Evolutionary conservation across 2,888 invertebrate species (phyloP), one percentile per base, ranked within the genome.

Genomic region (Fabriciana adippe): DNA sequence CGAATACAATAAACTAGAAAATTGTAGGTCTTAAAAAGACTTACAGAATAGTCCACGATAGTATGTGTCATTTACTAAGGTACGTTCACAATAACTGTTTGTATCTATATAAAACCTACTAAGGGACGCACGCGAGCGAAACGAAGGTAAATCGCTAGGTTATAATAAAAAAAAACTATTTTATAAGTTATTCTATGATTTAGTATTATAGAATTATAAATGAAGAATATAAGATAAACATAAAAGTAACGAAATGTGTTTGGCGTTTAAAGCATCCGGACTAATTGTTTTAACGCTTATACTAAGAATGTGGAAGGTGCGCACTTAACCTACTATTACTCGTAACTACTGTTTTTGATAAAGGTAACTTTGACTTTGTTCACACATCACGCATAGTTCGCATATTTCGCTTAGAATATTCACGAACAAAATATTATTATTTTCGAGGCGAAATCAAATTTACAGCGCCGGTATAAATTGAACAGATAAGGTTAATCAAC

Each of bases 211-310:
- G 18, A 18, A 2, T 18, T 18, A 26, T 26, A 26, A 26, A 5
- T 26, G 26, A 26, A 26, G 26, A 26, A 26, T 26, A 26, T 26
- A 26, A 26, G 8, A 41, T 11, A 41, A 13, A 66, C 60, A 71
- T 68, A 63, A 68, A 68, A 68, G 63, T 48, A 47, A 31, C 41
- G 51, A 71, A 67, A 61, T 63, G 69, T 69, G 54, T 69, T 57
- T 51, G 41, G 47, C 59, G 65, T 63, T 66, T 41, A 45, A 67
- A 70, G 60, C 64, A 70, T 67, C 62, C 50, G 14, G 60, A 67
- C 61, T 68, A 72, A 72, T 72, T 68, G 69, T 72, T 66, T 50
- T 66, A 62, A 55, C 65, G 70, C 66, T 73, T 73, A 66, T 56
- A 67, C 59, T 26, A 21, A 63, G 71, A 71, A 71, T 68, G 55